phyloP scores from a whole-genome alignment of 2,113 vertebrate genomes.

The Anser cygnoides region DNA sequence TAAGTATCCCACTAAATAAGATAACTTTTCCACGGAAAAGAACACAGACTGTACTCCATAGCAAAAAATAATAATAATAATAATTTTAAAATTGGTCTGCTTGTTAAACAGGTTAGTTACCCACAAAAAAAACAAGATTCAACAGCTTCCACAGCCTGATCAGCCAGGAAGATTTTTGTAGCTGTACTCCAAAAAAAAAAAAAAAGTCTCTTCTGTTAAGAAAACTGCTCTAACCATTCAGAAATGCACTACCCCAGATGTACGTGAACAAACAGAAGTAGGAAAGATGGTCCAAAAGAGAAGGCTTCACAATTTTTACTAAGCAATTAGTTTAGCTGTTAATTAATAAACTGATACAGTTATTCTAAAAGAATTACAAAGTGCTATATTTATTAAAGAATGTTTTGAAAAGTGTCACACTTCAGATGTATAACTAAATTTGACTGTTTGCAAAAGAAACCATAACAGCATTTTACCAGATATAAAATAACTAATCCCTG shows the following conservation, averaged over 20 bases:
- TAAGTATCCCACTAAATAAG: neutral
- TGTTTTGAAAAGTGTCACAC: neutral
- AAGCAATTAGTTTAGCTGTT: neutral
- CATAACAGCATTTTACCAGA: neutral
- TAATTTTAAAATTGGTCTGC: neutral
- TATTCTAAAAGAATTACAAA: neutral
- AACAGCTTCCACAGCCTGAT: slow-evolving; percentile 28
- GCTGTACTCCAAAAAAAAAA: neutral
- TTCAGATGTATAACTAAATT: neutral
- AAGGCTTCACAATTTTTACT: neutral
- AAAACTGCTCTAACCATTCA: neutral
- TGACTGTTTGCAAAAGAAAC: neutral
- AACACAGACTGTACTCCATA: slow-evolving; percentile 44
- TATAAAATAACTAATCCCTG: neutral
- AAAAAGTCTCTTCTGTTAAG: slow-evolving; percentile 3
- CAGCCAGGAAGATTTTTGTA: slow-evolving; percentile 50
- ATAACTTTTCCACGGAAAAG: slow-evolving; percentile 18
- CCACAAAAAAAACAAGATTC: slow-evolving; percentile 67
- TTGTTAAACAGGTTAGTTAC: slow-evolving; percentile 55
- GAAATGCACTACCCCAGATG: neutral
- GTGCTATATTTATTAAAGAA: neutral
- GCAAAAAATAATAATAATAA: neutral
- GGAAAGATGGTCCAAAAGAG: neutral
- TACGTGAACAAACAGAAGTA: neutral
- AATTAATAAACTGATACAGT: neutral